A percentile compares a stretch with the other conserved stretches of the same genome.
Conservation (phyloP, 2,888 invertebrate species). For the Polia nebulosa region DNA sequence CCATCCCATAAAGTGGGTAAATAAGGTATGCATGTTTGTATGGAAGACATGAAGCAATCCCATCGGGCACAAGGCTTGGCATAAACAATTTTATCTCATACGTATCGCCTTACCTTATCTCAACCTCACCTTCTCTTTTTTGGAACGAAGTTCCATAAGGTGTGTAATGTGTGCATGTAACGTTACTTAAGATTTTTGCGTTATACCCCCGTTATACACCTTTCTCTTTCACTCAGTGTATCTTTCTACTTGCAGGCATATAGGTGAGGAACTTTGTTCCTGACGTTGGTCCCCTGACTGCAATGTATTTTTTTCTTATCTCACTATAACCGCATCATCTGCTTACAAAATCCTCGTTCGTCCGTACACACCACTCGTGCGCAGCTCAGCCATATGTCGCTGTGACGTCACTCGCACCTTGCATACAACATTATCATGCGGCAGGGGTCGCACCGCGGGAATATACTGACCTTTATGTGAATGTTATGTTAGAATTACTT, state of each 20-base stretch:
- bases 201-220: no score
- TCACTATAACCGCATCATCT: not conserved
- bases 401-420: constrained; percentile 73
- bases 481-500: constrained; percentile 38
- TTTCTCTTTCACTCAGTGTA: no score
- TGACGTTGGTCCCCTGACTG: no score
- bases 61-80: not conserved
- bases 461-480: constrained; percentile 67
- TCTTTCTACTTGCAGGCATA: no score
- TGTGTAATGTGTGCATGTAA: no score
- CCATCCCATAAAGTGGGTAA: no score
- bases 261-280: no score
- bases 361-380: constrained; percentile 48
- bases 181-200: no score
- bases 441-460: constrained; percentile 67
- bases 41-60: not conserved
- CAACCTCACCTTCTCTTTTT: not conserved
- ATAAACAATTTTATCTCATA: not conserved
- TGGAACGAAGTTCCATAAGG: no score
- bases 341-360: constrained; percentile 14
- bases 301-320: not conserved
- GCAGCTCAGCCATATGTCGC: constrained; percentile 63
- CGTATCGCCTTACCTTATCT: no score
- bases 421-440: constrained; percentile 56
- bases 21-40: not conserved